Conservation (phyloP, 2,888 invertebrate genomes). For the Anaspis maculata region DNA sequence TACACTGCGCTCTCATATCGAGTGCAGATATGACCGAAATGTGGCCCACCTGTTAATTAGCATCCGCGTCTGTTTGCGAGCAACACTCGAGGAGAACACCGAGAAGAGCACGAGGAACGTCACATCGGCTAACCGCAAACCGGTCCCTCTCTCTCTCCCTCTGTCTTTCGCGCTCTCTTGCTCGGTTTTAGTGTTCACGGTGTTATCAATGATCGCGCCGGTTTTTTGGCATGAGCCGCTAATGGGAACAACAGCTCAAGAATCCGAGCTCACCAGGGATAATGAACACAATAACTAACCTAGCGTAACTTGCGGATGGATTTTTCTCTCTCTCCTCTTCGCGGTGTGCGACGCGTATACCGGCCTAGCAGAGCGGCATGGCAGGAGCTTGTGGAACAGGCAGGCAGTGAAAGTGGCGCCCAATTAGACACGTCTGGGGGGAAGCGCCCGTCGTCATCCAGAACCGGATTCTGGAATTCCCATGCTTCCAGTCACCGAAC, state of each 20-base stretch:
- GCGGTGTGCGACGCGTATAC: no score
- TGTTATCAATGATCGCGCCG: constrained; percentile 5
- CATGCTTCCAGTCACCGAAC: no score
- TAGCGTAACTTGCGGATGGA: constrained; percentile 3
- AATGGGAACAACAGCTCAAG: constrained; percentile 3
- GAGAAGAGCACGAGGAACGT: no score
- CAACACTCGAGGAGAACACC: no score
- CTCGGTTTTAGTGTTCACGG: not conserved
- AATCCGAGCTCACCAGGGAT: constrained; percentile 1
- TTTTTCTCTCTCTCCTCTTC: no score
- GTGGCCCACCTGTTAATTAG: not conserved
- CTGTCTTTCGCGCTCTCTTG: not conserved
- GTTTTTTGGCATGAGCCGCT: constrained; percentile 6
- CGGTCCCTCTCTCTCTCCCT: constrained; percentile 3
- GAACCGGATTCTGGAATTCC: no score
- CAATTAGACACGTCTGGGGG: no score
- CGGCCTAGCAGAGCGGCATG: no score
- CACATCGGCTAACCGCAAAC: constrained; percentile 3
- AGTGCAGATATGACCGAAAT: not conserved
- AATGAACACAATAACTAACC: constrained; percentile 2
- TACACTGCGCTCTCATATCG: no score
- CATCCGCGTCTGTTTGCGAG: constrained; percentile 1
- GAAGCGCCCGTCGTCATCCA: no score
- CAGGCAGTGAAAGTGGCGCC: constrained; percentile 2
- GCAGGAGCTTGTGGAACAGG: no score